A percentile compares a stretch with the other conserved stretches of the same genome.
These are phyloP conservation scores for Hyphantria cunea DNA, from an alignment of 1,140 invertebrate genomes.

Conservation along the genomic window DNA sequence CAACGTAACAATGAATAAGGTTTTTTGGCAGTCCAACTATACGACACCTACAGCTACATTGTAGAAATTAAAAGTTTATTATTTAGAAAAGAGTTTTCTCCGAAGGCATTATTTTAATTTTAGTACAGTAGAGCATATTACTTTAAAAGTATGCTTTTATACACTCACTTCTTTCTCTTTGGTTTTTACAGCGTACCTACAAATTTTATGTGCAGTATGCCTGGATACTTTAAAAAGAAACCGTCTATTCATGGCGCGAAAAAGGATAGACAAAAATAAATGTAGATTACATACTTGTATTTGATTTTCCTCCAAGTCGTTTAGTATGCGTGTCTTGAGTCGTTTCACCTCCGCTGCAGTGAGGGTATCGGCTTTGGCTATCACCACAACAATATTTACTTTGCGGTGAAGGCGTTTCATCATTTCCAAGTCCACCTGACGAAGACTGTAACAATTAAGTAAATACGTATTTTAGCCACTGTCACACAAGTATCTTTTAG, in stretches of 20 bases:
- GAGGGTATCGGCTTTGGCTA: conserved; percentile 98
- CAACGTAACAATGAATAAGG: background rate
- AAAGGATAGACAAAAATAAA: conserved; percentile 4
- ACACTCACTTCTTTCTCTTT: no score
- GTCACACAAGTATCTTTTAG: no score
- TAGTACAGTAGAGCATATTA: no score
- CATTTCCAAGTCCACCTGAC: conserved; percentile 97
- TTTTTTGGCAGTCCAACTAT: no score
- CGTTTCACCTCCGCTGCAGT: conserved; percentile 94
- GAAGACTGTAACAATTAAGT: conserved; percentile 84
- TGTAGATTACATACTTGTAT: conserved; percentile 86
- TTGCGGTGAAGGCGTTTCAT: conserved; percentile 96
- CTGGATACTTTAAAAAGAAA: no score
- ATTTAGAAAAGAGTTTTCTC: background rate
- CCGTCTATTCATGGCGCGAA: background rate
- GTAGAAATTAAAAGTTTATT: background rate
- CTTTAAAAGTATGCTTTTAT: no score
- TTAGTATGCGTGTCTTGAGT: conserved; percentile 92
- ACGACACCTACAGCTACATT: background rate
- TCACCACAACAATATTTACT: conserved; percentile 98
- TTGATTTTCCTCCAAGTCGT: conserved; percentile 90
- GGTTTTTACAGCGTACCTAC: no score
- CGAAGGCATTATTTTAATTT: no score
- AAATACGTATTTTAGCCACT: background rate
- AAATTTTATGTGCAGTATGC: no score